Percentiles rank a stretch among this genome's conserved stretches.
phyloP scores from a whole-genome alignment of 2,888 invertebrate genomes.

The Sipha maydis region DNA sequence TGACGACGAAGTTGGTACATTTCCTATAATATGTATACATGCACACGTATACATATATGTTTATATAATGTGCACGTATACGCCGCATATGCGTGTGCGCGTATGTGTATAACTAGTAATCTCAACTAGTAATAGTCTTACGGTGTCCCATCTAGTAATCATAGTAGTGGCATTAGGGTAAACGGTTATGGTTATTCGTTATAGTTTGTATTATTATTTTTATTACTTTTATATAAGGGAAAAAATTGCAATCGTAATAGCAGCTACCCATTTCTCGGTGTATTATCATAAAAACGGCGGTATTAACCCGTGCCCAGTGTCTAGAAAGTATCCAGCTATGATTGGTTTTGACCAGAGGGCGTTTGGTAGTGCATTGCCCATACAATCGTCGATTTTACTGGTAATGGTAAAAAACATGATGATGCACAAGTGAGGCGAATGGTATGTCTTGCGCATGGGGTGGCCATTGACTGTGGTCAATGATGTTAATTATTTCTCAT shows the following conservation, averaged over 20 bases:
- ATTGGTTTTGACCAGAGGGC: constrained; percentile 15
- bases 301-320: constrained; percentile 2
- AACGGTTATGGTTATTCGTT: constrained; percentile 51
- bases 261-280: constrained; percentile 15
- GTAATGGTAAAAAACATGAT: not conserved
- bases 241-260: constrained; percentile 48
- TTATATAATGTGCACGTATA: not conserved
- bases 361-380: not conserved
- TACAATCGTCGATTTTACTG: not conserved
- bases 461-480: too few species aligned
- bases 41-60: not conserved
- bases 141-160: constrained; percentile 12
- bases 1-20: constrained; percentile 8
- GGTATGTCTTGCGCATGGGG: too few species aligned
- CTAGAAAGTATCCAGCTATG: constrained; percentile 12
- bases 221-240: constrained; percentile 34
- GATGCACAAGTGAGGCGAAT: not conserved
- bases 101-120: not conserved
- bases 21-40: constrained; percentile 24
- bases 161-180: not conserved
- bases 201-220: constrained; percentile 52
- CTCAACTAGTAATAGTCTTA: constrained; percentile 10
- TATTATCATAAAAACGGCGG: constrained; percentile 39
- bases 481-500: too few species aligned
- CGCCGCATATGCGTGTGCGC: not conserved